Base-by-base conservation (phyloP, 2,888 invertebrate genomes). In the Nemotelus pantherinus region DNA sequence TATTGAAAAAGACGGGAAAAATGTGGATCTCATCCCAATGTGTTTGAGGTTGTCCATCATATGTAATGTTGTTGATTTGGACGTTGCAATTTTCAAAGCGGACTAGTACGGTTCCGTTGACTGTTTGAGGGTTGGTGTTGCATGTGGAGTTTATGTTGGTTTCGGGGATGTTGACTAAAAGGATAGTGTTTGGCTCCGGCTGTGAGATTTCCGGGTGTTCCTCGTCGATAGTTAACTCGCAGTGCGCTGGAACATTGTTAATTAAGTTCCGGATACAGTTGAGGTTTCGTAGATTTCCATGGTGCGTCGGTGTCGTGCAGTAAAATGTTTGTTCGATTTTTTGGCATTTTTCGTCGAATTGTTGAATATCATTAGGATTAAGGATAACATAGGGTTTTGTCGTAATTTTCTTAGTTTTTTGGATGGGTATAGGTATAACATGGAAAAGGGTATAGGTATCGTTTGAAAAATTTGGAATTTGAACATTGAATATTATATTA, bases 11-110 rank as follows among this genome's bases (percentile, higher is more conserved):
- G 10, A 67, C 9, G 4, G 44, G 2, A 43, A 47, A 47, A n/a
- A 67, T 67, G 5, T 44, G 44, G 25, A 67, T 43, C 44, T 67
- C n/a, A 5, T 67, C 25, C 67, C 67, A 67, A 10, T 45, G 47
- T 67, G 4, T 10, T 41, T 65, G 41, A 0, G 25, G 25, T 25
- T 25, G 25, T 25, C 25, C 25, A 1, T 25, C 1, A 1, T 1
- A 25, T 25, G 1, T 25, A 1, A 1, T 25, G 25, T 1, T 25
- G 25, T 25, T 25, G 1, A 25, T 25, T 1, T 25, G 0, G 25
- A 67, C 45, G 2, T 67, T 1, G 67, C 67, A 43, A 2, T 1
- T 47, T 39, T 4, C 44, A 1, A 67, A 70, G n/a, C 25, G 47
- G 2, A 53, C 3, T 70, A 70, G 53, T 47, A 53, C 47, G 3